Base-by-base conservation (phyloP, 1,140 invertebrate genomes). In the Tyrophagus putrescentiae region DNA sequence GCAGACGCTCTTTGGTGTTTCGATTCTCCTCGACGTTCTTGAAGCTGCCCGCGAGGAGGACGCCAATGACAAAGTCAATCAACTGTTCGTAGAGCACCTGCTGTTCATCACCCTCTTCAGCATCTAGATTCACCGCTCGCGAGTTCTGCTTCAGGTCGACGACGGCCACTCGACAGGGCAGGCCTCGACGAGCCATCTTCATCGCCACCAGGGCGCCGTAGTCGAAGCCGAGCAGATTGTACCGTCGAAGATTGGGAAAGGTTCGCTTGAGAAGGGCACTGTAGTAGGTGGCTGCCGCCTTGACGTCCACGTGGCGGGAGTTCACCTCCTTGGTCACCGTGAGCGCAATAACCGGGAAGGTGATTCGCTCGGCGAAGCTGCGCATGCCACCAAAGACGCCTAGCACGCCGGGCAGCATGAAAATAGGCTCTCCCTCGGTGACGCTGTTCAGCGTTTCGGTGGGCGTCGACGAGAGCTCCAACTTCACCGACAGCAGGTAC, bases 141-240 rank as follows among this genome's bases (percentile, higher is more conserved):
- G 39, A 86, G 88, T 68, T 65, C 36, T 27, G 52, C 18, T 42
- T 6, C 6, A 6, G 18, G 29, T 54, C 6, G 18, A 9, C 21
- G 21, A 54, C 27, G n/a, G 5, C 27, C n/a, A 42, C 7, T 27
- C 52, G 28, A 54, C n/a, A 54, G 28, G 6, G 27, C 66, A 28
- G 66, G 66, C 58, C 65, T 75, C 23, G 68, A 67, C 23, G 68
- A 67, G 41, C 4, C 45, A 54, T 54, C 36, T 54, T 54, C 7
- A 27, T 54, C 7, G 86, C 90, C 9, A 97, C 81, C 59, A 83
- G 80, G 7, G 85, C 84, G 50, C 94, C 93, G 72, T 87, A 97
- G 0, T 92, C 97, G 71, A 98, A 98, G 2, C 92, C 94, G 33
- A 84, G 78, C 44, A 98, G 71, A 25, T 80, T 79, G 74, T 91